Conservation (phyloP, 2,113 vertebrate genomes). For the Dermatemys mawii region DNA sequence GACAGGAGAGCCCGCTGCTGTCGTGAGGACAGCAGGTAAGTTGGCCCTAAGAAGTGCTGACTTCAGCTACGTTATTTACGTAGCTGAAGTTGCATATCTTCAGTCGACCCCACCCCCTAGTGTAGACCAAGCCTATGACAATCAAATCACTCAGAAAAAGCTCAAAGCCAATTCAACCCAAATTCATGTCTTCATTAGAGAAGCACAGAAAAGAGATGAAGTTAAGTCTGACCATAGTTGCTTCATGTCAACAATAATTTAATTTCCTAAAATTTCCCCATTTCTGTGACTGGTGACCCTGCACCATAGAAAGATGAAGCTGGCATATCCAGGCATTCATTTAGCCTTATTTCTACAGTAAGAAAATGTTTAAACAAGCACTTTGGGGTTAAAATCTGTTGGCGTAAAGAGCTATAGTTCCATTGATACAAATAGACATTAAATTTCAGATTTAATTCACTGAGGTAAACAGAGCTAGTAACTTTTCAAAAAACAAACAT, state of each 20-base stretch:
- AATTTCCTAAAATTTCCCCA: background rate
- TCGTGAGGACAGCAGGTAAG: too few relatives aligned
- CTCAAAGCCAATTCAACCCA: background rate
- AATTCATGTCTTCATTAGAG: background rate
- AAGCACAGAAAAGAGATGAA: background rate
- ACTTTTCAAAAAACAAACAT: background rate
- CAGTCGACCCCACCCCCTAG: too few relatives aligned
- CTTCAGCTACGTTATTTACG: too few relatives aligned
- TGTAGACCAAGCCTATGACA: too few relatives aligned
- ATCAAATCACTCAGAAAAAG: background rate
- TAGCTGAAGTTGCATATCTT: too few relatives aligned
- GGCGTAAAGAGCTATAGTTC: background rate
- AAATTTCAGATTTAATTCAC: conserved; percentile 33
- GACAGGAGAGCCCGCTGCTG: too few relatives aligned
- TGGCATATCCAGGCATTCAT: background rate
- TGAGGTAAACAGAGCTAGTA: conserved; percentile 11
- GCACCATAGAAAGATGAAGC: background rate
- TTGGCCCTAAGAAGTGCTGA: too few relatives aligned
- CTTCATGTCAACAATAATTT: background rate
- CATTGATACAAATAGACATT: conserved; percentile 37
- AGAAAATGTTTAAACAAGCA: background rate
- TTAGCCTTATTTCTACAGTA: conserved; percentile 8
- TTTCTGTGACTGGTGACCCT: background rate
- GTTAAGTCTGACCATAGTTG: background rate
- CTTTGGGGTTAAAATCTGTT: conserved; percentile 30